Evolutionary conservation across 2,888 invertebrate species (phyloP).

Genomic region (Artemia sinica): DNA sequence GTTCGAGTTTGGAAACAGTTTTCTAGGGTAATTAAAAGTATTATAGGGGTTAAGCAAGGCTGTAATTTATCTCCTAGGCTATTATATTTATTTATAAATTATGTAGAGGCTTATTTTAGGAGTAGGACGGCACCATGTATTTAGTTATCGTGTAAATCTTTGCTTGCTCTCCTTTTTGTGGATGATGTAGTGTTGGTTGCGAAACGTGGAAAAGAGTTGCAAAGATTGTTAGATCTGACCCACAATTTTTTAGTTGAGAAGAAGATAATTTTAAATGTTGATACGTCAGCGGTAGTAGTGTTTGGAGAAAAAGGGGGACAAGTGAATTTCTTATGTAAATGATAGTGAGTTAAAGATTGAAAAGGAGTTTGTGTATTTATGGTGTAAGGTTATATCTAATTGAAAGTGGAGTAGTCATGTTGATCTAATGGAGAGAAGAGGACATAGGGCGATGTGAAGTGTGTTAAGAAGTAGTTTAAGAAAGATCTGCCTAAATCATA

Average conservation of each 20-base stretch:
- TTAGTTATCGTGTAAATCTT: background rate
- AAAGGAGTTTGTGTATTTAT: background rate
- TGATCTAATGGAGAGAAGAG: too few relatives aligned
- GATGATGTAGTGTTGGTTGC: conserved; percentile 10
- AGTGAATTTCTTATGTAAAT: background rate
- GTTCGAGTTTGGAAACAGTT: background rate
- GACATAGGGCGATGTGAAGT: too few relatives aligned
- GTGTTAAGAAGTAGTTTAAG: too few relatives aligned
- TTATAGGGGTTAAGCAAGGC: too few relatives aligned
- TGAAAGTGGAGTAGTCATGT: too few relatives aligned
- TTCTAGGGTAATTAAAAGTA: too few relatives aligned
- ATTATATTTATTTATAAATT: conserved; percentile 3
- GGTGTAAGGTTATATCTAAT: background rate
- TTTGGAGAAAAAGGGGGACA: conserved; percentile 5
- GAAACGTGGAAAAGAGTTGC: background rate
- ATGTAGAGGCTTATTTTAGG: conserved; percentile 2
- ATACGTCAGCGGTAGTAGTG: background rate
- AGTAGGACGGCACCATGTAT: conserved; percentile 12
- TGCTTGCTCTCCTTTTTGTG: conserved; percentile 6
- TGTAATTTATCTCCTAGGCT: background rate
- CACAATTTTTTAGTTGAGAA: background rate
- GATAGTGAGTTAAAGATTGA: background rate
- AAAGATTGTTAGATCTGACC: conserved; percentile 9
- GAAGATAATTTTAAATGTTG: background rate
- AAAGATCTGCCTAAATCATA: too few relatives aligned